phyloP scores from a whole-genome alignment of 1,140 invertebrate genomes.

The Venustaconcha ellipsiformis region DNA sequence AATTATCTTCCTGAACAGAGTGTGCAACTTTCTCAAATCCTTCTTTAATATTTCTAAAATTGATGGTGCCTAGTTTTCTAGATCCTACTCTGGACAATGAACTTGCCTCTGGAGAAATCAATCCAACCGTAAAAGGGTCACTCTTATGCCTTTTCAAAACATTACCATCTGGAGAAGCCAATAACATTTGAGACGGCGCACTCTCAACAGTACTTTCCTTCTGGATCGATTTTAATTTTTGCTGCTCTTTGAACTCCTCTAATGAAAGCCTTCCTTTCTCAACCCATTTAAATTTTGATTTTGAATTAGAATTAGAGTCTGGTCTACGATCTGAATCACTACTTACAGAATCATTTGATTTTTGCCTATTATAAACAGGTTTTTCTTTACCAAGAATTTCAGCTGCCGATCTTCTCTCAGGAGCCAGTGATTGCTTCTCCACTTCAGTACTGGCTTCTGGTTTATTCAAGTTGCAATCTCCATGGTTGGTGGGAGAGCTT shows the following conservation, averaged over 20 bases:
- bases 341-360: slow-evolving; percentile 1
- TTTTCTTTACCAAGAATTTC: too few species aligned
- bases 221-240: slow-evolving; percentile 4
- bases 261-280: slow-evolving; percentile 25
- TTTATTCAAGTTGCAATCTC: too few species aligned
- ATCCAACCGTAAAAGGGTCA: neutral
- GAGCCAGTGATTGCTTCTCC: too few species aligned
- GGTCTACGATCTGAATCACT: slow-evolving; percentile 21
- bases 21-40: slow-evolving; percentile 18
- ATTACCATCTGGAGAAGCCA: neutral
- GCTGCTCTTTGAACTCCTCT: slow-evolving; percentile 18
- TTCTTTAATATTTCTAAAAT: slow-evolving; percentile 30
- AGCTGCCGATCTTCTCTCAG: too few species aligned
- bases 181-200: neutral
- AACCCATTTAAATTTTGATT: slow-evolving; percentile 13
- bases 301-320: slow-evolving; percentile 8
- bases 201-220: slow-evolving; percentile 14
- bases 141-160: neutral
- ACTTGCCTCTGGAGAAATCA: neutral
- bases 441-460: too few species aligned
- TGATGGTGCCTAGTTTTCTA: slow-evolving; percentile 18
- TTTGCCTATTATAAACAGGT: too few species aligned
- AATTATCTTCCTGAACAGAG: neutral
- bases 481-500: too few species aligned
- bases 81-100: slow-evolving; percentile 13